These are phyloP conservation scores for Coelinius sp. DNA, from an alignment of 2,888 invertebrate species.

Conservation along the genomic window DNA sequence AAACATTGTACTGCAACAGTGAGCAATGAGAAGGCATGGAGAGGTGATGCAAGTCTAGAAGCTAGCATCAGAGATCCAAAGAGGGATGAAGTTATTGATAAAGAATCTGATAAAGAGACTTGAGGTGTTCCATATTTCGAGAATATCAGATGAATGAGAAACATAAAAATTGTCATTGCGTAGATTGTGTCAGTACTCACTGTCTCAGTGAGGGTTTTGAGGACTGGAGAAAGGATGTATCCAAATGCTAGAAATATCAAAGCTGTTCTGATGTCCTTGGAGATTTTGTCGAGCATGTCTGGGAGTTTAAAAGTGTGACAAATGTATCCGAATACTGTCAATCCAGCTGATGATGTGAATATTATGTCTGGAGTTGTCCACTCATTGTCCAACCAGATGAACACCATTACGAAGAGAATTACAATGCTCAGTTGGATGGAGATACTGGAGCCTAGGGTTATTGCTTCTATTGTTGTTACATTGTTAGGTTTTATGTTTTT, in stretches of 20 bases:
- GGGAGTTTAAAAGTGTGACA: conserved; percentile 70
- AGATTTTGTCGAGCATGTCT: conserved; percentile 52
- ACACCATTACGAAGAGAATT: conserved; percentile 80
- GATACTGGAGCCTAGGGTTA: conserved; percentile 83
- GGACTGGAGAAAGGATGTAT: conserved; percentile 89
- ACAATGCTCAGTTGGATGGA: conserved; percentile 86
- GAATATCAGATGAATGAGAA: conserved; percentile 89
- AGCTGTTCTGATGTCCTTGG: conserved; percentile 82
- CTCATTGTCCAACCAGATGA: conserved; percentile 81
- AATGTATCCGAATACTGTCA: conserved; percentile 77
- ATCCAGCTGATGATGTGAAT: conserved; percentile 74
- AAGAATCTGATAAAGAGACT: conserved; percentile 89
- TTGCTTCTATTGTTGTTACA: conserved; percentile 79
- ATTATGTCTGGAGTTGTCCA: conserved; percentile 78
- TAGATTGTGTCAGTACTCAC: conserved; percentile 98
- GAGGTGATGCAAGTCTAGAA: conserved; percentile 87
- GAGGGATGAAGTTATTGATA: conserved; percentile 95
- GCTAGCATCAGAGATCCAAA: conserved; percentile 96
- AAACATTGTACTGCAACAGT: conserved; percentile 91
- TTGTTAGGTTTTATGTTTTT: conserved; percentile 87
- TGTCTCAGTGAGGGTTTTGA: conserved; percentile 95
- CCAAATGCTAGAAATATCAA: conserved; percentile 88
- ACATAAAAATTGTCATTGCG: conserved; percentile 90
- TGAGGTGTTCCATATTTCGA: conserved; percentile 92
- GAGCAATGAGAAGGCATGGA: conserved; percentile 91